Percentiles rank a stretch among this genome's conserved stretches.
Evolutionary conservation across 2,797 vertebrate genomes (phyloP).

Genomic region (Tolypeutes matacus): DNA sequence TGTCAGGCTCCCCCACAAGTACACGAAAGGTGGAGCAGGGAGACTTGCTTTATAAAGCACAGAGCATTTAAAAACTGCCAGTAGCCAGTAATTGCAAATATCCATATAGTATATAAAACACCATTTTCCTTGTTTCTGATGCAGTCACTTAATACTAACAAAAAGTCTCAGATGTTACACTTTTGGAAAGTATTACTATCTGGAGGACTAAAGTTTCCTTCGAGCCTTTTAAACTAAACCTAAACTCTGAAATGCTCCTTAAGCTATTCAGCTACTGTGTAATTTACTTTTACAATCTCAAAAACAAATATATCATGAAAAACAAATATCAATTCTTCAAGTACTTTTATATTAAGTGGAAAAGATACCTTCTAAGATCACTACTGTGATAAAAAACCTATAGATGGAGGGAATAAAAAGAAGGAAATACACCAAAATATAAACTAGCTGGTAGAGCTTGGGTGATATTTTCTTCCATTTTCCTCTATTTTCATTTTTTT

Average conservation of each 20-base stretch:
- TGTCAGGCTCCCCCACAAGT: background rate
- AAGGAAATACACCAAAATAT: background rate
- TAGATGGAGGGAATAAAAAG: background rate
- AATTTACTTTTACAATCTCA: conserved; percentile 28
- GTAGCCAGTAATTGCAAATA: conserved; percentile 6
- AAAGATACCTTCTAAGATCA: conserved; percentile 1
- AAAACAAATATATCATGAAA: conserved; percentile 52
- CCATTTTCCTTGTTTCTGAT: background rate
- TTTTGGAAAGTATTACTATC: conserved; percentile 49
- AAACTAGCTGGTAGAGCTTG: background rate
- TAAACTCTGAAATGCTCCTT: conserved; percentile 49
- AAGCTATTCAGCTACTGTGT: conserved; percentile 1
- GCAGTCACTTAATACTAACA: background rate
- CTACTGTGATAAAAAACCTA: background rate
- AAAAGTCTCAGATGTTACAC: background rate
- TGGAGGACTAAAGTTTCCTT: conserved; percentile 37
- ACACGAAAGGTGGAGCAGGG: background rate
- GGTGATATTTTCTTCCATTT: conserved; percentile 5
- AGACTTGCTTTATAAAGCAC: conserved; percentile 20
- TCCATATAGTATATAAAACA: background rate
- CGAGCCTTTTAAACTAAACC: conserved; percentile 37
- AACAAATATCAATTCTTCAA: conserved; percentile 51
- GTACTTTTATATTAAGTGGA: conserved; percentile 64
- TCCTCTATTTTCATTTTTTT: background rate
- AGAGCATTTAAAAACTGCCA: background rate